phyloP scores from a whole-genome alignment of 2,888 invertebrate species.

The Himalopsyche japonica region DNA sequence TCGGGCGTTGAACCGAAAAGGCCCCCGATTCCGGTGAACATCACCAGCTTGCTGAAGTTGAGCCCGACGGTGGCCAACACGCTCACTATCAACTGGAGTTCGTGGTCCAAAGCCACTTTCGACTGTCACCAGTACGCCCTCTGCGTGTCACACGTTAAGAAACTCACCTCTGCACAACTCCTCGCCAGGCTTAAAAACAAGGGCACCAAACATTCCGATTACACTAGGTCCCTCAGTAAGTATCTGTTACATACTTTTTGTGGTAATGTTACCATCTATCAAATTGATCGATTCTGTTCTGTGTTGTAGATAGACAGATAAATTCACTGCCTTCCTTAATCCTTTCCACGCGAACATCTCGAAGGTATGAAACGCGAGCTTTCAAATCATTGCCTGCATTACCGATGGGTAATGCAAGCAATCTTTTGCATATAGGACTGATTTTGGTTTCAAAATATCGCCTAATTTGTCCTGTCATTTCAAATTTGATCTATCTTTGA shows the following conservation, averaged over 20 bases:
- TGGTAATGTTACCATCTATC: too few species aligned
- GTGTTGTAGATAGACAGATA: too few species aligned
- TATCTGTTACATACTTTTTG: constrained; percentile 32
- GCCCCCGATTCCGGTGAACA: constrained; percentile 94
- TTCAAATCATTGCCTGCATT: too few species aligned
- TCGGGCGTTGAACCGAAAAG: constrained; percentile 96
- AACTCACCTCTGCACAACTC: constrained; percentile 81
- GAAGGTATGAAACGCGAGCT: too few species aligned
- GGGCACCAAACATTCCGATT: constrained; percentile 87
- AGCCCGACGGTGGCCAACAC: constrained; percentile 85
- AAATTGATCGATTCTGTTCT: too few species aligned
- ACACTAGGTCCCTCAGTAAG: constrained; percentile 88
- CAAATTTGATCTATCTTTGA: too few species aligned
- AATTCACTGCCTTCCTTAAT: too few species aligned
- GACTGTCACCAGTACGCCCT: constrained; percentile 72
- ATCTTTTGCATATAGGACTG: too few species aligned
- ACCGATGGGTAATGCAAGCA: too few species aligned
- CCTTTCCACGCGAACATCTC: too few species aligned
- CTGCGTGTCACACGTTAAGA: constrained; percentile 84
- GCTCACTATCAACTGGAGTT: constrained; percentile 87
- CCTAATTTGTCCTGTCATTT: too few species aligned
- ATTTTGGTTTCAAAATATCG: too few species aligned
- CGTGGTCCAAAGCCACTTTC: constrained; percentile 70
- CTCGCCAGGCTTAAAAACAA: constrained; percentile 80
- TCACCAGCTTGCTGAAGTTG: constrained; percentile 83